Conservation (phyloP, 2,113 vertebrate genomes). For the Psephotus haematonotus region DNA sequence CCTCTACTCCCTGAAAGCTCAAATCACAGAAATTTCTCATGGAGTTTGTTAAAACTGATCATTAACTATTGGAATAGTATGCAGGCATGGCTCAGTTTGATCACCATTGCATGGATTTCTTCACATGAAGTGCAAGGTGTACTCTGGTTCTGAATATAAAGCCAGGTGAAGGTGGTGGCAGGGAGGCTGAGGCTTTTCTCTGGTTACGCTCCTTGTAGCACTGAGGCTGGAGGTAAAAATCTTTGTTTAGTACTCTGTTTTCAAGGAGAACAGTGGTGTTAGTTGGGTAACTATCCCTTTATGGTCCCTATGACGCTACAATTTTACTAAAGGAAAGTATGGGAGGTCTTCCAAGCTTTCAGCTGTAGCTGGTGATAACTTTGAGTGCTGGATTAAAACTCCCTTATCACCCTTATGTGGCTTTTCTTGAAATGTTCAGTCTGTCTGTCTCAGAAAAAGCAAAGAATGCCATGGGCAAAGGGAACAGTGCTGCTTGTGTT, state of each 20-base stretch:
- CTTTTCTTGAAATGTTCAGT: background rate
- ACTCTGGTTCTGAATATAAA: background rate
- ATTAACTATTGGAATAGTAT: background rate
- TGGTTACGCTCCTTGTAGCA: background rate
- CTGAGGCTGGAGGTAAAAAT: background rate
- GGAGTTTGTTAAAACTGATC: background rate
- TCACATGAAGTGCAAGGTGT: background rate
- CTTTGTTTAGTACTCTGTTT: background rate
- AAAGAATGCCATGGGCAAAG: background rate
- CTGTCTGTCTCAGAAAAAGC: background rate
- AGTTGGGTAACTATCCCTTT: background rate
- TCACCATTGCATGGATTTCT: background rate
- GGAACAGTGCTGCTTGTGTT: background rate
- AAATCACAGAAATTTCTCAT: background rate
- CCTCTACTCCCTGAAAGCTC: background rate
- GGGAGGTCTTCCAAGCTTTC: background rate
- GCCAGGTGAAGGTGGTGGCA: background rate
- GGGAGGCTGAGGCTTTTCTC: rapidly evolving
- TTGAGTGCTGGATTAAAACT: background rate
- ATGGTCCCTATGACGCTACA: background rate
- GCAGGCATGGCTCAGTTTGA: background rate
- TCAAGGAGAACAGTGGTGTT: background rate
- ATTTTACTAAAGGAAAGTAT: background rate
- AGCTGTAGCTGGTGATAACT: background rate
- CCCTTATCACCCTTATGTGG: background rate